Evolutionary conservation across 2,113 vertebrate species (phyloP).

Genomic region (Cebus imitator): DNA sequence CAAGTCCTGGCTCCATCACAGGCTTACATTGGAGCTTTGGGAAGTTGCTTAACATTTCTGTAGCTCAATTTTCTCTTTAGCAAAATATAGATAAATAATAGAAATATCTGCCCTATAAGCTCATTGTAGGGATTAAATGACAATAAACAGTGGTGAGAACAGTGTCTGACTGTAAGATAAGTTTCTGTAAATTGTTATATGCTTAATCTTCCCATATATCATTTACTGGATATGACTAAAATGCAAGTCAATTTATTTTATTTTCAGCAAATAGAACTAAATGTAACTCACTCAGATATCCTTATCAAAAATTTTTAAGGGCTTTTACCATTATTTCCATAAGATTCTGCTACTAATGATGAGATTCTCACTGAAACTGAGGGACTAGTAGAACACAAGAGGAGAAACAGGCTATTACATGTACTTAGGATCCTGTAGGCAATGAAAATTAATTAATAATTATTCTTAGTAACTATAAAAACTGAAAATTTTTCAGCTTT

Average conservation of each 20-base stretch:
- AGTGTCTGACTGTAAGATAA: neutral
- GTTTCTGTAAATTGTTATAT: neutral
- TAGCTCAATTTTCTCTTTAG: neutral
- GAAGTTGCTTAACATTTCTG: neutral
- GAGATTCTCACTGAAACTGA: neutral
- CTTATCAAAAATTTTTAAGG: neutral
- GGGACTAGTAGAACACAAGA: neutral
- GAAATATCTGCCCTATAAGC: neutral
- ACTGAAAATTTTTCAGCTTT: neutral
- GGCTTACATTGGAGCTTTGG: neutral
- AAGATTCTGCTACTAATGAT: neutral
- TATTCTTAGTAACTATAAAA: neutral
- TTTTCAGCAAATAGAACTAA: neutral
- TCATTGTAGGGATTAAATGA: neutral
- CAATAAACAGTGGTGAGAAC: neutral
- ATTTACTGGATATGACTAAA: neutral
- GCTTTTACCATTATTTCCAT: neutral
- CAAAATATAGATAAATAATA: neutral
- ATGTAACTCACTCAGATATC: neutral
- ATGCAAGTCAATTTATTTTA: neutral
- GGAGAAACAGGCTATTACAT: neutral
- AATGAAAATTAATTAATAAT: neutral
- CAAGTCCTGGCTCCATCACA: neutral
- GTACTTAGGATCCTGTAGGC: neutral
- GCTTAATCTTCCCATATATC: neutral